phyloP scores from a whole-genome alignment of 2,113 vertebrate genomes.

The Sciurus niger region DNA sequence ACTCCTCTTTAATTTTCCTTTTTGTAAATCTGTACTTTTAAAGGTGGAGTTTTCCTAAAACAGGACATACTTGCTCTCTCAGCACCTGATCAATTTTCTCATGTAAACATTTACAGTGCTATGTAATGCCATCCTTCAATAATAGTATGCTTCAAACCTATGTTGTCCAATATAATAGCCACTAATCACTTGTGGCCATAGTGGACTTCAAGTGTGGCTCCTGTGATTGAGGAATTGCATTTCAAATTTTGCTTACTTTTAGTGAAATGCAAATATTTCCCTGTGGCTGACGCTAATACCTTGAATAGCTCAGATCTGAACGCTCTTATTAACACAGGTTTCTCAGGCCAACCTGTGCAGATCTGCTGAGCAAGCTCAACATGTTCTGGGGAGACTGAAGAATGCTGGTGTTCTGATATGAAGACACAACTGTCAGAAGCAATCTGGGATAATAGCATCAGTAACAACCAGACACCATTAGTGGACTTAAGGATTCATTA shows the following conservation, averaged over 20 bases:
- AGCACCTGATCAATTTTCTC: background rate
- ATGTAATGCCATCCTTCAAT: background rate
- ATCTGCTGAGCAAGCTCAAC: background rate
- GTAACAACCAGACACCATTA: constrained; percentile 70
- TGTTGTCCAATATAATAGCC: background rate
- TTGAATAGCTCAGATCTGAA: background rate
- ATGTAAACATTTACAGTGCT: background rate
- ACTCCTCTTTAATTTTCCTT: background rate
- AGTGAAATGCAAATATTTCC: background rate
- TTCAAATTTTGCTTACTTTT: constrained; percentile 19
- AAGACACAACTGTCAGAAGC: constrained; percentile 67
- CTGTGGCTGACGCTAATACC: background rate
- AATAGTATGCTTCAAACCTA: background rate
- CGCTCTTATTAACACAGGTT: background rate
- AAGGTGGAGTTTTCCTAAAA: background rate
- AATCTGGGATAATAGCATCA: constrained; percentile 54
- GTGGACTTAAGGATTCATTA: constrained; percentile 75
- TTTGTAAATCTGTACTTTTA: background rate
- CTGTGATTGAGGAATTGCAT: background rate
- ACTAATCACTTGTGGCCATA: background rate
- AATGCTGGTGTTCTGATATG: background rate
- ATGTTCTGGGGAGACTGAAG: background rate
- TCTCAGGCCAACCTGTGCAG: background rate
- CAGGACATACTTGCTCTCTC: background rate
- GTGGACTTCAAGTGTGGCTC: background rate